Evolutionary conservation across 2,888 invertebrate species (phyloP), one percentile per base, ranked within the genome.

Genomic region (Melipona bicolor): DNA sequence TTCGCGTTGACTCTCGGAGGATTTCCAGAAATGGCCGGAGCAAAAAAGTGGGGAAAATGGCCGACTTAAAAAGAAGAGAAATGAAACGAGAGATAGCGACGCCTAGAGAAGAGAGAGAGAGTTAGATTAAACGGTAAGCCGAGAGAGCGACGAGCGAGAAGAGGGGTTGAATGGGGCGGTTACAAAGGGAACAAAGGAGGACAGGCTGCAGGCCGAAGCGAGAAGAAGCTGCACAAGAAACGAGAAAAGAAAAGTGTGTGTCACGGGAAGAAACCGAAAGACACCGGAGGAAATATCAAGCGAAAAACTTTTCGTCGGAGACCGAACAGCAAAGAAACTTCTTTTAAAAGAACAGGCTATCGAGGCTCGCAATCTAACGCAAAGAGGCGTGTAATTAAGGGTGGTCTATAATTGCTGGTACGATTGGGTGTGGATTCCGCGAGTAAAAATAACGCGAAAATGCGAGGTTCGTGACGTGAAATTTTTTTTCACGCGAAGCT

Each of bases 21-120:
- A 3, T 70, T 59, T 77, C 59, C 17, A 13, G 61, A 24, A 50
- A 49, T 24, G 36, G 50, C 43, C 32, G 36, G 43, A n/a, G 5
- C 27, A 49, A 36, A 67, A 32, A 24, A 49, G 70, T 13, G 64
- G 21, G 27, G 50, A 32, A 70, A 32, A 67, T 52, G 56, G 70
- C 52, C 27, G n/a, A 24, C 11, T 19, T 43, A 54, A 64, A 72
- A 65, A 54, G 72, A 72, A 72, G 72, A 77, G 52, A 65, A 77
- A 77, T 71, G 77, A 70, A 50, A 62, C 27, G 62, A 68, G 64
- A 68, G 79, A 85, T 85, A 79, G 83, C 79, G 50, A 36, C 68
- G 69, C 67, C 32, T 50, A 43, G 82, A 76, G 85, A 79, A 72
- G 77, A 77, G 72, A 79, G 72, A 79, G 71, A 70, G 70, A 77